Evolutionary conservation across 2,113 vertebrate genomes (phyloP), one percentile per base, ranked within the genome.

Genomic region (Rhinichthys klamathensis): DNA sequence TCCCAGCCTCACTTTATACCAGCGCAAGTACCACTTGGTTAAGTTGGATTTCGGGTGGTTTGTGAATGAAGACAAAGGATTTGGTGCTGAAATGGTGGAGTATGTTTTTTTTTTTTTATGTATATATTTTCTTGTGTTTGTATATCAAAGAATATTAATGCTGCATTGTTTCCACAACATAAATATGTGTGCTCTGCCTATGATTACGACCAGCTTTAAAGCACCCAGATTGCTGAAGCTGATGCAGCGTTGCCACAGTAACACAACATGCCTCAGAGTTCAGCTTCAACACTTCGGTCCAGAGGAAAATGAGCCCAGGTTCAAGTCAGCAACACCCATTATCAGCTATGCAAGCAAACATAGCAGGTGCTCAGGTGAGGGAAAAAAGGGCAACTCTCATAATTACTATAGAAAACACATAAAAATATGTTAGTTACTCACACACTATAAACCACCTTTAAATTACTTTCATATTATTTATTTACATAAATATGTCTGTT

Each of bases 171-270:
- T 10, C 21, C 35, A 41, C 67, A 56, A 56, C 18, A 21, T 18
- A 56, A 8, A 56, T 56, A 15, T 4, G 49, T 49, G 6, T 21
- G 54, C 6, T 18, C 54, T 21, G 51, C 6, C 51, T 54, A 54
- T 54, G 51, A 54, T 11, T 16, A 18, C 9, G 32, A 11, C 23
- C 5, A n/a, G 27, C 41, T 30, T 2, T 10, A 65, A 65, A 18
- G 38, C 41, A 51, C 32, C 38, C 16, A 11, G 16, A 30, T 5
- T 65, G 8, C 60, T 63, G n/a, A 25, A 65, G 41, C 58, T 16
- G n/a, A 51, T 51, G 25, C 16, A 32, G 63, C 2, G 77, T 81
- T 81, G 61, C 41, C 79, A 81, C 41, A 67, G 79, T 67, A 67
- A 80, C 78, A 63, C 0, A 35, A 1, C 27, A 67, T 30, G 41